Percentiles rank a stretch among this genome's conserved stretches.
Evolutionary conservation across 2,797 vertebrate genomes (phyloP).

Genomic region (Cynodonichthys magdalenae): DNA sequence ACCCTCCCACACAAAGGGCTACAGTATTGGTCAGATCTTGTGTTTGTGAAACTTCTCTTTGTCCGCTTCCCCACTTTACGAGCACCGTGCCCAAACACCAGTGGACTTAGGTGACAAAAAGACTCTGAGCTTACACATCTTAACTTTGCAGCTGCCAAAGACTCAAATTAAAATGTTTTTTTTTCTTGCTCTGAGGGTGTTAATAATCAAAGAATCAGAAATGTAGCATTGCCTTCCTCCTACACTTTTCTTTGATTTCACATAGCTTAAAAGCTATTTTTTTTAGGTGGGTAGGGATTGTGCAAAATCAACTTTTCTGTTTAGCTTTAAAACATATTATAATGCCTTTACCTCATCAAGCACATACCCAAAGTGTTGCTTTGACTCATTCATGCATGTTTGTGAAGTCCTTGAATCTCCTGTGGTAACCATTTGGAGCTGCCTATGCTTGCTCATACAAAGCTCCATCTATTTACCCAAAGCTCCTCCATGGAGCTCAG

Average conservation of each 20-base stretch:
- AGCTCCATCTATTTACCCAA: no score
- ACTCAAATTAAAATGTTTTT: neutral
- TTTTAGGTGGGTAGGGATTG: no score
- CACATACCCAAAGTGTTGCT: no score
- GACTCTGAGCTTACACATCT: slow-evolving; percentile 10
- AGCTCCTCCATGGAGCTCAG: no score
- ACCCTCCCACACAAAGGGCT: slow-evolving; percentile 75
- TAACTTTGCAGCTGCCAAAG: neutral
- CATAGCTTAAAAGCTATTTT: slow-evolving; percentile 28
- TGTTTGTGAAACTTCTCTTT: slow-evolving; percentile 67
- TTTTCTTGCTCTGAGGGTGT: neutral
- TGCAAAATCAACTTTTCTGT: no score
- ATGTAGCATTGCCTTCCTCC: neutral
- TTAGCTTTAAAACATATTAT: no score
- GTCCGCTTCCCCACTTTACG: slow-evolving; percentile 47
- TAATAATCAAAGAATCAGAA: neutral
- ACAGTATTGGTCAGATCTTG: slow-evolving; percentile 67
- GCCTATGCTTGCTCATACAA: no score
- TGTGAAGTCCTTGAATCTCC: no score
- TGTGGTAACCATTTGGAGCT: no score
- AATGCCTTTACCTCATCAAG: no score
- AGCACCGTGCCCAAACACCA: slow-evolving; percentile 14
- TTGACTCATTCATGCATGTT: no score
- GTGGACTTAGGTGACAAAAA: slow-evolving; percentile 24
- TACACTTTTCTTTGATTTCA: slow-evolving; percentile 26